Evolutionary conservation across 1,140 invertebrate genomes (phyloP), one percentile per base, ranked within the genome.

Genomic region (Dufourea novaeangliae): DNA sequence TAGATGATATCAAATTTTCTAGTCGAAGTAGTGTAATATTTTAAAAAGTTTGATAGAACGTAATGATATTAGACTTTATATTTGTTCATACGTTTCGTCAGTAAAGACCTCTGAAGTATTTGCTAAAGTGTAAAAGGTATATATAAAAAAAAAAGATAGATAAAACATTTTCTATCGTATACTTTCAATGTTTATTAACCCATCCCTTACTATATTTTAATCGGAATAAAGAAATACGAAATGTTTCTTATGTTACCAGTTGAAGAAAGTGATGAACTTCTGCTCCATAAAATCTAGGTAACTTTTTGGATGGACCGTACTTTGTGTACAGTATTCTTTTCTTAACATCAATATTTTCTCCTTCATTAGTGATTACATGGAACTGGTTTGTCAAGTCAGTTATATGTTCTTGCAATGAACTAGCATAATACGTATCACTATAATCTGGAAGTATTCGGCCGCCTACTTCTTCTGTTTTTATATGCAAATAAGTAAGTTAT

Each of bases 191-290:
- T n/a, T n/a, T n/a, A n/a, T n/a, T n/a, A n/a, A n/a, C n/a, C n/a
- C n/a, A n/a, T n/a, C n/a, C n/a, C n/a, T n/a, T n/a, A n/a, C n/a
- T n/a, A n/a, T n/a, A n/a, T n/a, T n/a, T n/a, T n/a, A n/a, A n/a
- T n/a, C n/a, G n/a, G n/a, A n/a, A n/a, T n/a, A n/a, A n/a, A n/a
- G n/a, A n/a, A n/a, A n/a, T n/a, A n/a, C n/a, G 12, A 44, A 44
- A 44, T 44, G 4, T 59, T 17, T 22, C 22, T 37, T 20, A 57
- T 52, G 1, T 63, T 80, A 88, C 88, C 66, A 29, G 46, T 78
- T 80, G 80, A 4, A 88, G 27, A 62, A 86, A 89, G 54, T 84
- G 64, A 71, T 86, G 76, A 57, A 89, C 56, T 77, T 89, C 79
- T 37, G 71, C 82, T 17, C 78, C 64, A 20, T 81, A 67, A 61